Evolutionary conservation across 2,797 vertebrate species (phyloP).

Genomic region (Picus viridis): DNA sequence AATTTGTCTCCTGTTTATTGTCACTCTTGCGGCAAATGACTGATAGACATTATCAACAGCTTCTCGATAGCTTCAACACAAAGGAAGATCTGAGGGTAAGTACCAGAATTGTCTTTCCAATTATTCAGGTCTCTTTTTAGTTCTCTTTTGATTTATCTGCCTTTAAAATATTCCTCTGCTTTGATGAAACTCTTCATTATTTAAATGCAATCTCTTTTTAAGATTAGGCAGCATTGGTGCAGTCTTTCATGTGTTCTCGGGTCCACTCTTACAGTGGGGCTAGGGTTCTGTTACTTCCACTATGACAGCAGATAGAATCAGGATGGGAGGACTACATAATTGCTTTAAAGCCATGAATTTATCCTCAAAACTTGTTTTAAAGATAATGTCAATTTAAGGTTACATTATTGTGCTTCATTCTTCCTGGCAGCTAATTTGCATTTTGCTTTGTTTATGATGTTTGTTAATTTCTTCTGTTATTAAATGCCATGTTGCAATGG

Average conservation of each 20-base stretch:
- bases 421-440: not conserved
- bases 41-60: constrained; percentile 95
- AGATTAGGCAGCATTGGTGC: not conserved
- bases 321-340: not conserved
- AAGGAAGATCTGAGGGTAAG: constrained; percentile 95
- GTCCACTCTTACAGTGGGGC: not conserved
- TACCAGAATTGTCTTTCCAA: not conserved
- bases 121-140: not conserved
- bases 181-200: not conserved
- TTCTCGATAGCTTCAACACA: constrained; percentile 92
- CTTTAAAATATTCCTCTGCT: not conserved
- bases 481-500: not conserved
- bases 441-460: not conserved
- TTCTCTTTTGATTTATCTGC: not conserved
- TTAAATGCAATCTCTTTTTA: constrained; percentile 6
- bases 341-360: not conserved
- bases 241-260: not conserved
- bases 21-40: constrained; percentile 96
- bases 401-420: not conserved
- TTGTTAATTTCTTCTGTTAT: not conserved
- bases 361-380: not conserved
- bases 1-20: constrained; percentile 95
- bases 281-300: not conserved
- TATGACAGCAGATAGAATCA: not conserved
- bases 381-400: not conserved